phyloP scores from a whole-genome alignment of 2,888 invertebrate genomes.

The Laothoe populi region DNA sequence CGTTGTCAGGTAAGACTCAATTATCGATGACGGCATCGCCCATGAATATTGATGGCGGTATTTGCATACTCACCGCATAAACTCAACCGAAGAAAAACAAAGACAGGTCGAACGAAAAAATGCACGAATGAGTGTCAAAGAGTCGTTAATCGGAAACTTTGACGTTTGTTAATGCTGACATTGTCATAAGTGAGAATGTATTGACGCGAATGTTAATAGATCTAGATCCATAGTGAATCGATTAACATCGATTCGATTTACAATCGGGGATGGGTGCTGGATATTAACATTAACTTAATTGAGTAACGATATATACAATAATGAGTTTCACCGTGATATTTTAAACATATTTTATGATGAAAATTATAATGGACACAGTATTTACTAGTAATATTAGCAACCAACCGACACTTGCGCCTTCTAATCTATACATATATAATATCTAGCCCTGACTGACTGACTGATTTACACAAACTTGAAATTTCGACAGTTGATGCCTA shows the following conservation, averaged over 20 bases:
- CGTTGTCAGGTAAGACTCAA: slow-evolving; percentile 67
- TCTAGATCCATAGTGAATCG: background rate
- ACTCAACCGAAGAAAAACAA: slow-evolving; percentile 52
- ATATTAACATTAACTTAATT: too few relatives aligned
- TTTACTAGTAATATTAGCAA: too few relatives aligned
- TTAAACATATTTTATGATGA: too few relatives aligned
- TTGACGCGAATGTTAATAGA: background rate
- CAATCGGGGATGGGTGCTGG: background rate
- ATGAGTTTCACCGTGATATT: too few relatives aligned
- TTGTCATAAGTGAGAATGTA: background rate
- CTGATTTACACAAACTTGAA: too few relatives aligned
- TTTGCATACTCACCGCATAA: slow-evolving; percentile 67
- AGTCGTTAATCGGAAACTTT: slow-evolving; percentile 16
- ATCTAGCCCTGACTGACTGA: too few relatives aligned
- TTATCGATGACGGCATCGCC: slow-evolving; percentile 64
- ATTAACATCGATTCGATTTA: background rate
- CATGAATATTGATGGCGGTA: slow-evolving; percentile 76
- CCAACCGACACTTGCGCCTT: too few relatives aligned
- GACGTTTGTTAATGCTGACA: background rate
- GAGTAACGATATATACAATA: too few relatives aligned
- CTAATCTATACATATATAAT: too few relatives aligned
- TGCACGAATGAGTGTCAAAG: slow-evolving; percentile 19
- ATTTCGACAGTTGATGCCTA: too few relatives aligned
- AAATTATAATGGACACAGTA: too few relatives aligned
- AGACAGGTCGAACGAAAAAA: slow-evolving; percentile 37